phyloP scores from a whole-genome alignment of 2,888 invertebrate species.

The Andrena flavipes region DNA sequence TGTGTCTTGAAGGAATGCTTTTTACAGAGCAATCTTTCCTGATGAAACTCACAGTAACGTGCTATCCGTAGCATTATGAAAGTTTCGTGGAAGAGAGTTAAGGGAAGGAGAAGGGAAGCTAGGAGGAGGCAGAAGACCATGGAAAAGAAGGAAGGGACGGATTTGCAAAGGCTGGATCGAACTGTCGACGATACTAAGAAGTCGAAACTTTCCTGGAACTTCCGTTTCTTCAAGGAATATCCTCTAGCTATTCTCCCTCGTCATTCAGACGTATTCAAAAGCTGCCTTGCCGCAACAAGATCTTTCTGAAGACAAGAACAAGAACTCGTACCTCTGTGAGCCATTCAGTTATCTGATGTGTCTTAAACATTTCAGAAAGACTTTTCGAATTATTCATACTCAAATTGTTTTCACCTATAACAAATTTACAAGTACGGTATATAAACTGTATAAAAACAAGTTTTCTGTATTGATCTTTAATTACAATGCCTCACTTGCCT shows the following conservation, averaged over 20 bases:
- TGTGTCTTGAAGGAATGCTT: neutral
- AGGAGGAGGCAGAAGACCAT: conserved; percentile 6
- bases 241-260: conserved; percentile 22
- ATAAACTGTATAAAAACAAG: no score
- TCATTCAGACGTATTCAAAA: conserved; percentile 26
- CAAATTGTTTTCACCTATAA: no score
- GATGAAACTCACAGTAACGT: conserved; percentile 28
- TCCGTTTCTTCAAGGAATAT: conserved; percentile 42
- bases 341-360: no score
- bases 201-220: conserved; percentile 63
- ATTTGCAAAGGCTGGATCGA: conserved; percentile 60
- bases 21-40: conserved; percentile 33
- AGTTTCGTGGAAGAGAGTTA: conserved; percentile 56
- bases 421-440: no score
- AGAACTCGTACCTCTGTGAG: neutral
- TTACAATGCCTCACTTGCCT: no score
- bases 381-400: no score
- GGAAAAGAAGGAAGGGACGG: conserved; percentile 26
- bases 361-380: no score
- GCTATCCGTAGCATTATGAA: conserved; percentile 44
- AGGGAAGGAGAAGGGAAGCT: conserved; percentile 12
- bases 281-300: neutral
- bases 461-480: no score
- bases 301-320: no score
- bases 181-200: conserved; percentile 59